Evolutionary conservation across 2,113 vertebrate genomes (phyloP).

Genomic region (Ophthalmolycus amberensis): DNA sequence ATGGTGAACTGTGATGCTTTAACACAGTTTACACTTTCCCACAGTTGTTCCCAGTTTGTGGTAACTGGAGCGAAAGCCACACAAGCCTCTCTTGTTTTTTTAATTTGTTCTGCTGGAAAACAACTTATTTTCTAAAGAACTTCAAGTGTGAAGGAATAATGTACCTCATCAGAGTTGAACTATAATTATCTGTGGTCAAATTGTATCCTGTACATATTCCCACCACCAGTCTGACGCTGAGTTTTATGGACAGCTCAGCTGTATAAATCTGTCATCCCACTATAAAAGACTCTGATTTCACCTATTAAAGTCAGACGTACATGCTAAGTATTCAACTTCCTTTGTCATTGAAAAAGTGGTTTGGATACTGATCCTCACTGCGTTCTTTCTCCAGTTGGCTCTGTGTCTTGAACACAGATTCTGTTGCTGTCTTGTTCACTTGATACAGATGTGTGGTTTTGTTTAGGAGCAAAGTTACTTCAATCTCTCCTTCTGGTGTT

Average conservation of each 20-base stretch:
- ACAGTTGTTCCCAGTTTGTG: not conserved
- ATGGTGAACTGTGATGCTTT: not conserved
- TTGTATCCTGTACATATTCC: not conserved
- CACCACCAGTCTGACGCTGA: not conserved
- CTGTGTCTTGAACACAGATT: slow-evolving; percentile 30
- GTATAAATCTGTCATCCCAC: not conserved
- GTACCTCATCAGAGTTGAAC: not conserved
- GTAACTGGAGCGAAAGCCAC: not conserved
- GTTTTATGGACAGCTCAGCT: not conserved
- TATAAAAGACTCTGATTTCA: not conserved
- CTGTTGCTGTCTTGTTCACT: slow-evolving; percentile 4
- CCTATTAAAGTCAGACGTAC: not conserved
- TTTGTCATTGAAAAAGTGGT: not conserved
- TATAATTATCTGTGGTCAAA: not conserved
- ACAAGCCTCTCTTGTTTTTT: not conserved
- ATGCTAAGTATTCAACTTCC: not conserved
- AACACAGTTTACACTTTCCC: not conserved
- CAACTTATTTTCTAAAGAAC: not conserved
- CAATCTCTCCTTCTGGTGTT: not conserved
- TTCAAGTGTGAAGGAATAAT: not conserved
- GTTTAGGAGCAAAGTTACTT: not conserved
- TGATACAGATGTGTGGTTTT: not conserved
- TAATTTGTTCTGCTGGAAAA: not conserved
- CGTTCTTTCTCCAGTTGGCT: not conserved
- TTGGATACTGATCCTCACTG: not conserved